Evolutionary conservation across 1,140 invertebrate species (phyloP).

Genomic region (Brachionus koreanus): DNA sequence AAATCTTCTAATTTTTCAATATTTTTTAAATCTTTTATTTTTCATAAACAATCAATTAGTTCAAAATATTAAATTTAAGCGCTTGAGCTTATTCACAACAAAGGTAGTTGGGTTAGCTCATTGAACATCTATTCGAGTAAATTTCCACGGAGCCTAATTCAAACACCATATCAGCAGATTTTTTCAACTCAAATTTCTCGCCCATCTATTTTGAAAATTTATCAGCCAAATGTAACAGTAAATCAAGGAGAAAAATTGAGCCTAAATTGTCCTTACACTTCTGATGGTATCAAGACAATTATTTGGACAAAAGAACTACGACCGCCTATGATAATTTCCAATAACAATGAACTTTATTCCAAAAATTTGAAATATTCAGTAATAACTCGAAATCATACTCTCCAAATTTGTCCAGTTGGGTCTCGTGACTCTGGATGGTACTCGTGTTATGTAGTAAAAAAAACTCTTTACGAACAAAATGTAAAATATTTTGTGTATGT

Average conservation of each 20-base stretch:
- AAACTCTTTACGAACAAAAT: background rate
- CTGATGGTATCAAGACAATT: background rate
- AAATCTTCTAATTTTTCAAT: too few species aligned
- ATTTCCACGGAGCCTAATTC: background rate
- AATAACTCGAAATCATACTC: background rate
- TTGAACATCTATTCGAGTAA: background rate
- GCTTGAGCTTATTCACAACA: conserved; percentile 9
- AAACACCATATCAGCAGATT: background rate
- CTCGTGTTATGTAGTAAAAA: conserved; percentile 34
- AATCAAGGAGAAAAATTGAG: background rate
- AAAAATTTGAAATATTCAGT: background rate
- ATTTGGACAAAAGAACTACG: conserved; percentile 8
- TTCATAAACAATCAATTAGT: background rate
- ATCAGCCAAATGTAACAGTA: background rate
- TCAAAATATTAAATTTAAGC: background rate
- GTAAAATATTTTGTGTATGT: conserved; percentile 24
- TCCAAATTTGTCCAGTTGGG: conserved; percentile 25
- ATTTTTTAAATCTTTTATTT: background rate
- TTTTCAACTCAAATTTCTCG: background rate
- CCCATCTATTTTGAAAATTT: background rate
- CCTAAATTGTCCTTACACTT: background rate
- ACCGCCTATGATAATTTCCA: background rate
- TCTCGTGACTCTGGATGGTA: conserved; percentile 35
- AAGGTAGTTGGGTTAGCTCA: background rate
- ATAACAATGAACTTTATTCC: background rate